phyloP scores from a whole-genome alignment of 2,888 invertebrate species.

The Barypeithes pellucidus region DNA sequence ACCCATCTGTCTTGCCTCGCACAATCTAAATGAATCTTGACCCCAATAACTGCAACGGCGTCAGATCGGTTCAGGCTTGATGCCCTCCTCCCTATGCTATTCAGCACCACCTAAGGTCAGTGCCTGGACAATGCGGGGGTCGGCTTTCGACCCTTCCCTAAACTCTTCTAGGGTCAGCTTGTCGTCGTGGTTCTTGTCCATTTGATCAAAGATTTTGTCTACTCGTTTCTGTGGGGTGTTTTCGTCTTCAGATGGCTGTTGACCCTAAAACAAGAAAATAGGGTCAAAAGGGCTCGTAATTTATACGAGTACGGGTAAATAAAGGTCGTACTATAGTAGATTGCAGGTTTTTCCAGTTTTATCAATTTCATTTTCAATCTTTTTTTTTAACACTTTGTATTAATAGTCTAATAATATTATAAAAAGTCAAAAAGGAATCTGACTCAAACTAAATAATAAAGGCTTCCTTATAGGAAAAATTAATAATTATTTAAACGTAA shows the following conservation, averaged over 20 bases:
- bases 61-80: constrained; percentile 66
- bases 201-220: constrained; percentile 98
- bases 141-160: constrained; percentile 97
- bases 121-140: constrained; percentile 97
- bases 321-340: no score
- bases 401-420: no score
- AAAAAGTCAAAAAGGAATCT: no score
- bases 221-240: constrained; percentile 96
- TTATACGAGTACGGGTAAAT: no score
- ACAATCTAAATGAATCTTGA: constrained; percentile 27
- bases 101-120: constrained; percentile 89
- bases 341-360: no score
- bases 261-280: constrained; percentile 77
- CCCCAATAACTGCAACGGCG: constrained; percentile 50
- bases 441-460: no score
- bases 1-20: constrained; percentile 1
- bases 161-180: constrained; percentile 96
- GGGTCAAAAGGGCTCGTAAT: background rate
- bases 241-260: constrained; percentile 91
- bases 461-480: no score
- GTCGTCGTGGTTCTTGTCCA: constrained; percentile 99
- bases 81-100: constrained; percentile 69
- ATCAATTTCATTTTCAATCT: no score
- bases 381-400: no score
- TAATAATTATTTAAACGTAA: no score